Conservation (phyloP, 1,140 invertebrate species). For the Eueides isabella region DNA sequence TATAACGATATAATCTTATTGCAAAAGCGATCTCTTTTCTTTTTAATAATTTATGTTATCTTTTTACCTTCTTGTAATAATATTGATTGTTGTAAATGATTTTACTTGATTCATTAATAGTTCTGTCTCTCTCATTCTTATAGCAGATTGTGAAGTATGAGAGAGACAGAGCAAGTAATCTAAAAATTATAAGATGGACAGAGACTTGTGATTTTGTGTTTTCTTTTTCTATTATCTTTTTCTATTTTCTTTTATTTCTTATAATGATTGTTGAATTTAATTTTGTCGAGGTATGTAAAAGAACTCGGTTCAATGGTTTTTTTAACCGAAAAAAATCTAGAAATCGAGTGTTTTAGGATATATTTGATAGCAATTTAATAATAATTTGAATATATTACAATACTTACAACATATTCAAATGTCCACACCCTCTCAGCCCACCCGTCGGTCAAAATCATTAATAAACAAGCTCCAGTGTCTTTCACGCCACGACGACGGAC, state of each 20-base stretch:
- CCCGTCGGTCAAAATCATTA: neutral
- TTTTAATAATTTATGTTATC: conserved; percentile 52
- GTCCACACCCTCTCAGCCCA: neutral
- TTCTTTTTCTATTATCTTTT: conserved; percentile 28
- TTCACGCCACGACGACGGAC: conserved; percentile 1
- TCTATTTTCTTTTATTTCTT: conserved; percentile 4
- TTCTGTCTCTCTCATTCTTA: neutral
- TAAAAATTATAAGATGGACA: neutral
- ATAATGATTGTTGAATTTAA: conserved; percentile 45
- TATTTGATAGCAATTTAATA: conserved; percentile 17
- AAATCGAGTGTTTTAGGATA: conserved; percentile 55
- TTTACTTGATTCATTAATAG: conserved; percentile 21
- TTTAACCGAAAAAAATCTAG: conserved; percentile 66
- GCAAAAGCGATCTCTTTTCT: conserved; percentile 48
- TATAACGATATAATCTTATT: conserved; percentile 59
- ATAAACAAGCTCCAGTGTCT: neutral
- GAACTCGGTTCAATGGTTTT: conserved; percentile 73
- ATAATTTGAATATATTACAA: neutral
- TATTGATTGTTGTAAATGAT: conserved; percentile 45
- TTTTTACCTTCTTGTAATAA: conserved; percentile 56
- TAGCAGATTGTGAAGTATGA: neutral
- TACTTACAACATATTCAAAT: neutral
- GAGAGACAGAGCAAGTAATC: neutral
- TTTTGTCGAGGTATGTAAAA: conserved; percentile 42
- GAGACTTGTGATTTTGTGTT: neutral